Conservation (phyloP, 2,888 invertebrate species). For the Meteorus cinctellus region DNA sequence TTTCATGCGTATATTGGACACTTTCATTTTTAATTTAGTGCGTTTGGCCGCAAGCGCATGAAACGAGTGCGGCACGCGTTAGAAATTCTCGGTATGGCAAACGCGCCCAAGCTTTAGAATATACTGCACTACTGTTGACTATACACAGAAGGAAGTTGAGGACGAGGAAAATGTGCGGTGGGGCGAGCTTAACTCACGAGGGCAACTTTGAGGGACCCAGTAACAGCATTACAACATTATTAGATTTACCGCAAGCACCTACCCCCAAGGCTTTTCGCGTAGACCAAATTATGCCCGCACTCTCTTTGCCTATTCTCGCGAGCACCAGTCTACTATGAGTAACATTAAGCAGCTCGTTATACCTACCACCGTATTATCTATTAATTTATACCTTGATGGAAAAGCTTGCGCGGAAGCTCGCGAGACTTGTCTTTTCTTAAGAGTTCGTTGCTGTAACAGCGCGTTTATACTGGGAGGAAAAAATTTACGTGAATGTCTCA, state of each 20-base stretch:
- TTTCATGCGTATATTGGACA: not conserved
- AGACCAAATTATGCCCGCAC: slow-evolving; percentile 50
- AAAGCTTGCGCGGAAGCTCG: not conserved
- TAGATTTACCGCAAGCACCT: slow-evolving; percentile 73
- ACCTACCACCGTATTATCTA: slow-evolving; percentile 31
- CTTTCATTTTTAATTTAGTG: slow-evolving; percentile 38
- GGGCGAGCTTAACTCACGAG: slow-evolving; percentile 63
- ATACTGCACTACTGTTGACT: slow-evolving; percentile 30
- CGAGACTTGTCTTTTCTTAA: slow-evolving; percentile 2
- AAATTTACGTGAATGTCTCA: not conserved
- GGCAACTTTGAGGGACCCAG: slow-evolving; percentile 65
- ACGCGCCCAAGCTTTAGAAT: slow-evolving; percentile 31
- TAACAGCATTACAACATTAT: slow-evolving; percentile 73
- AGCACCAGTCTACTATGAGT: slow-evolving; percentile 59
- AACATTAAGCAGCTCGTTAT: slow-evolving; percentile 59
- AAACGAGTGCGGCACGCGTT: slow-evolving; percentile 52
- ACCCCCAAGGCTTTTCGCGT: slow-evolving; percentile 62
- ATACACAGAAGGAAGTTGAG: slow-evolving; percentile 15
- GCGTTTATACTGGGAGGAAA: not conserved
- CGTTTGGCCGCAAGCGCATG: slow-evolving; percentile 39
- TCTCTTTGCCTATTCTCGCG: slow-evolving; percentile 40
- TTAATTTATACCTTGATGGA: slow-evolving; percentile 42
- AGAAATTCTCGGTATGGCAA: slow-evolving; percentile 67
- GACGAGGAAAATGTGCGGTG: slow-evolving; percentile 3
- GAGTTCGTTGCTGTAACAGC: not conserved